These are phyloP conservation scores for Uropsilus gracilis DNA, from an alignment of 2,113 vertebrate genomes.

Conservation along the genomic window DNA sequence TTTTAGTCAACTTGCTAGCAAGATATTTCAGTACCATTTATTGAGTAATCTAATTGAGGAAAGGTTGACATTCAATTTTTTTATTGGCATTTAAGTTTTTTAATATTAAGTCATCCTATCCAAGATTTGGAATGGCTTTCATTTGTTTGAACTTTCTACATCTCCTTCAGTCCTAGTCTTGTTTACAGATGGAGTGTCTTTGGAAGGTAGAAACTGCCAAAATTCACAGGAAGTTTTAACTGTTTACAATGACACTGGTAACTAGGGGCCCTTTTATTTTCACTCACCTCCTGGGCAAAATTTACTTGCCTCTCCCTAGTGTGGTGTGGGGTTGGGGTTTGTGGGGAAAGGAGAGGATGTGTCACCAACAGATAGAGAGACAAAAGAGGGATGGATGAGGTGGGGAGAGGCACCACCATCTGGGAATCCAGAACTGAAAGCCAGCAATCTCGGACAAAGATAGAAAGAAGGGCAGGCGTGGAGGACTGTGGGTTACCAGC, in stretches of 20 bases:
- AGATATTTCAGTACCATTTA: background rate
- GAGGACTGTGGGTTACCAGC: constrained; percentile 26
- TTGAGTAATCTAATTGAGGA: background rate
- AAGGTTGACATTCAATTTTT: background rate
- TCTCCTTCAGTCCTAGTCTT: background rate
- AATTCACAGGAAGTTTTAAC: background rate
- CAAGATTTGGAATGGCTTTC: background rate
- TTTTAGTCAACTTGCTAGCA: background rate
- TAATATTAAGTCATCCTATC: background rate
- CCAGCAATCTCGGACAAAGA: constrained; percentile 40
- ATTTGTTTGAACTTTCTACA: background rate
- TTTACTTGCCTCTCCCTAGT: background rate
- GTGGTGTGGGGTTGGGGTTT: background rate
- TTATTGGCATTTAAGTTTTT: background rate
- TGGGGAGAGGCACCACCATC: constrained; percentile 25
- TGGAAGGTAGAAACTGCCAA: background rate
- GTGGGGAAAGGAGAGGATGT: background rate
- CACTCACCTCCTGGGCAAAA: background rate
- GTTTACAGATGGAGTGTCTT: background rate
- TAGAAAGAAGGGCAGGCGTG: constrained; percentile 46
- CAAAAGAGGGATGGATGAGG: background rate
- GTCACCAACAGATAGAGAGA: background rate
- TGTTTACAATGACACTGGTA: background rate
- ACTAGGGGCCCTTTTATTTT: background rate
- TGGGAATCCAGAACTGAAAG: constrained; percentile 73